Conservation (phyloP, 1,140 invertebrate genomes). For the Sinella curviseta region DNA sequence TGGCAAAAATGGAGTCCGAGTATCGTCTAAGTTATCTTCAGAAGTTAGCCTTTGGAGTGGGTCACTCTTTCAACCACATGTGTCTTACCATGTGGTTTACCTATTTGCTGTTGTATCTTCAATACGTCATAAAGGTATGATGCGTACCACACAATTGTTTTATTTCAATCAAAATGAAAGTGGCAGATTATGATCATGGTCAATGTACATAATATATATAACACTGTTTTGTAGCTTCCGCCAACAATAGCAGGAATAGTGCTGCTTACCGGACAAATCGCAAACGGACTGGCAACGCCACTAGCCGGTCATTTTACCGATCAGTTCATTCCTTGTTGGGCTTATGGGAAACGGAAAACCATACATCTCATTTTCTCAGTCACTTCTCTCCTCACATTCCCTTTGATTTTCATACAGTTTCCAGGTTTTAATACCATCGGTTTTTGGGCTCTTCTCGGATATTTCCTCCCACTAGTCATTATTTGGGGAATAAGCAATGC, state of each 20-base stretch:
- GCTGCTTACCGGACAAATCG: background rate
- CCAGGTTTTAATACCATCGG: conserved; percentile 5
- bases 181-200: too few species aligned
- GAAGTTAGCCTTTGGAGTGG: conserved; percentile 11
- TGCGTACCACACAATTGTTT: too few species aligned
- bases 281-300: conserved; percentile 3
- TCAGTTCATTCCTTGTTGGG: background rate
- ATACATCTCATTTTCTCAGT: conserved; percentile 1
- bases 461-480: conserved; percentile 14
- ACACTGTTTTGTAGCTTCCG: conserved; percentile 7
- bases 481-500: conserved; percentile 5
- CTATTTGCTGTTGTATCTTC: conserved; percentile 9
- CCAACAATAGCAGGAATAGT: conserved; percentile 14
- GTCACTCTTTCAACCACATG: conserved; percentile 13
- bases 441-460: background rate
- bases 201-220: background rate
- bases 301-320: conserved; percentile 1
- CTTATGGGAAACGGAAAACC: conserved; percentile 15
- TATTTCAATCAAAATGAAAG: background rate
- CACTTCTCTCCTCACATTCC: background rate
- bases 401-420: background rate
- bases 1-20: background rate
- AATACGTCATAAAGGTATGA: conserved; percentile 14
- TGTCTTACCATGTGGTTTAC: conserved; percentile 14
- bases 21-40: background rate